Conservation (phyloP, 2,113 vertebrate species). For the Strix aluco region DNA sequence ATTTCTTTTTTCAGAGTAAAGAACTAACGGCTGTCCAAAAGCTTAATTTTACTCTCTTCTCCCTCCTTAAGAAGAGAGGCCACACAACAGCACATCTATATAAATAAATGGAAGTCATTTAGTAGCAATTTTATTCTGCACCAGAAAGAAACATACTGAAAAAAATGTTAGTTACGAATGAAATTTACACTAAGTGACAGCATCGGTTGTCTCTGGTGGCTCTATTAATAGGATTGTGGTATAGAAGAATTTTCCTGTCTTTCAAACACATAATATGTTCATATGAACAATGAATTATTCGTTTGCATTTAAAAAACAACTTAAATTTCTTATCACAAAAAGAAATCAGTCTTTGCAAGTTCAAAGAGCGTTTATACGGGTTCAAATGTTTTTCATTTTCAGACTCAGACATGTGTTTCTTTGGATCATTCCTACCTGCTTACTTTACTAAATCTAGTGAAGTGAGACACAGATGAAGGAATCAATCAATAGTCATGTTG, state of each 20-base stretch:
- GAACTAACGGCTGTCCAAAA: neutral
- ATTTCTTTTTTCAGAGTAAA: neutral
- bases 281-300: neutral
- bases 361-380: neutral
- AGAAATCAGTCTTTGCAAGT: neutral
- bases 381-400: neutral
- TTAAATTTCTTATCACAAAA: neutral
- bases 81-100: neutral
- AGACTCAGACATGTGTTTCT: neutral
- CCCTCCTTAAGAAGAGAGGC: neutral
- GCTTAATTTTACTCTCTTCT: neutral
- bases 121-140: neutral
- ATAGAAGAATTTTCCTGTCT: neutral
- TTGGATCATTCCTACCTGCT: neutral
- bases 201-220: neutral
- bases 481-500: neutral
- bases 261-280: neutral
- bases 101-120: constrained; percentile 13
- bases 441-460: neutral
- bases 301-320: neutral
- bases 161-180: constrained; percentile 7
- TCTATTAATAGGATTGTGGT: neutral
- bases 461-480: neutral
- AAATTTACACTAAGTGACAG: constrained; percentile 6
- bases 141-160: neutral